Evolutionary conservation across 2,888 invertebrate genomes (phyloP).

Genomic region (Spialia ferax): DNA sequence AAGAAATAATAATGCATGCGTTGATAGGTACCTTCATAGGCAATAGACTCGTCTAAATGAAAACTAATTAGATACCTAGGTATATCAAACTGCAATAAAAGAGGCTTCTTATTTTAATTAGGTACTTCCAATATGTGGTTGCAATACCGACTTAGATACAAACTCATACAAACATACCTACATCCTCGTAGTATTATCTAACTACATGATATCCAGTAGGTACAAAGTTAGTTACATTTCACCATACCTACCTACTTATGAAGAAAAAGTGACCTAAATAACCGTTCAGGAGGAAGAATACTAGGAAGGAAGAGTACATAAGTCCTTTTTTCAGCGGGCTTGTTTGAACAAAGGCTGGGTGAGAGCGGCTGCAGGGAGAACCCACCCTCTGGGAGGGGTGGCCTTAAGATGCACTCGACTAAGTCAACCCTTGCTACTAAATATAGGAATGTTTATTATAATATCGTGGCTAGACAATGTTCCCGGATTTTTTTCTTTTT

Average conservation of each 20-base stretch:
- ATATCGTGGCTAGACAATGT: not conserved
- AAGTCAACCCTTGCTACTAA: constrained; percentile 15
- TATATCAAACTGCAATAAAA: too few species aligned
- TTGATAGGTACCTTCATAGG: too few species aligned
- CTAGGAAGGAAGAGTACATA: constrained; percentile 30
- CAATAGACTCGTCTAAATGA: too few species aligned
- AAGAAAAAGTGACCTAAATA: constrained; percentile 32
- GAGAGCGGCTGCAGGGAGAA: constrained; percentile 44
- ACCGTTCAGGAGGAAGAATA: constrained; percentile 11
- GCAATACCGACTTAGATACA: too few species aligned
- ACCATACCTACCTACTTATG: not conserved
- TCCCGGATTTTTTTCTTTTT: not conserved
- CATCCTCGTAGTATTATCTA: too few species aligned
- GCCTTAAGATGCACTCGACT: constrained; percentile 38
- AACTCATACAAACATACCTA: too few species aligned
- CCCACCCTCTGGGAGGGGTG: constrained; percentile 43
- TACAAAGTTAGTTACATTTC: too few species aligned
- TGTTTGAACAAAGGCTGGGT: constrained; percentile 64
- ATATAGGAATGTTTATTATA: not conserved
- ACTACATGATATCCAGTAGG: too few species aligned
- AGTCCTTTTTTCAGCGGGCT: constrained; percentile 29
- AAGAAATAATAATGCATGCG: too few species aligned
- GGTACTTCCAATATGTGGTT: too few species aligned
- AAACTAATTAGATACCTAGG: too few species aligned
- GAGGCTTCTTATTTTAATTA: too few species aligned